These are phyloP conservation scores for Sarotherodon lohbergeri DNA, from an alignment of 2,113 vertebrate species.

Conservation along the genomic window DNA sequence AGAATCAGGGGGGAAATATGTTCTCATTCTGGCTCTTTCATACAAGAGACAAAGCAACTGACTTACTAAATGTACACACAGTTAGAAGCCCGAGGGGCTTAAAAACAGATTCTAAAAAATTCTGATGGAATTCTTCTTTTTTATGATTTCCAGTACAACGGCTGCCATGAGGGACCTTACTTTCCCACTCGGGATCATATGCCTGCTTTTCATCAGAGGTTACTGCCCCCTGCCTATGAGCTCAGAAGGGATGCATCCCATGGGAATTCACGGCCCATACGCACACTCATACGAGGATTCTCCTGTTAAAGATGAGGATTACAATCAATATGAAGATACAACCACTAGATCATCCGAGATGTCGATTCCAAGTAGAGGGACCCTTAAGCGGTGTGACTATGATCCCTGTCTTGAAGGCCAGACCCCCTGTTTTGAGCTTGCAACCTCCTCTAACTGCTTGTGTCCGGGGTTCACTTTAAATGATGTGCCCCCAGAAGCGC, in stretches of 20 bases:
- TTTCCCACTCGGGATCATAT: constrained; percentile 5
- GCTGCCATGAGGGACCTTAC: background rate
- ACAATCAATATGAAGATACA: background rate
- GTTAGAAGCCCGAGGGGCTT: background rate
- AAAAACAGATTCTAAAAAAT: background rate
- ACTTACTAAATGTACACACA: background rate
- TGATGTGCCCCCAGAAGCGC: constrained; percentile 4
- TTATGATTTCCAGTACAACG: constrained; percentile 23
- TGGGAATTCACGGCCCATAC: background rate
- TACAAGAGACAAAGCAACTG: background rate
- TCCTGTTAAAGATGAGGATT: background rate
- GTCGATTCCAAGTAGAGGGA: fast-evolving
- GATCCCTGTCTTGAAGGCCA: constrained; percentile 55
- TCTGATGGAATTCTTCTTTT: constrained; percentile 4
- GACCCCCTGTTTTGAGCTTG: constrained; percentile 21
- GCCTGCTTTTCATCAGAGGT: constrained; percentile 34
- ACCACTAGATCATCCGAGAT: fast-evolving
- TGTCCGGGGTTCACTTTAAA: constrained; percentile 53
- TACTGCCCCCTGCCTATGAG: background rate
- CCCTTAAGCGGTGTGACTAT: constrained; percentile 28
- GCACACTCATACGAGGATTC: fast-evolving
- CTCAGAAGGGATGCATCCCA: background rate
- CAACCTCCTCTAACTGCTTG: constrained; percentile 6
- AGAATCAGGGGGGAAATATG: background rate
- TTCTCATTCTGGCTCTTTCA: background rate